Evolutionary conservation across 2,113 vertebrate genomes (phyloP).

Genomic region (Oophaga pumilio): DNA sequence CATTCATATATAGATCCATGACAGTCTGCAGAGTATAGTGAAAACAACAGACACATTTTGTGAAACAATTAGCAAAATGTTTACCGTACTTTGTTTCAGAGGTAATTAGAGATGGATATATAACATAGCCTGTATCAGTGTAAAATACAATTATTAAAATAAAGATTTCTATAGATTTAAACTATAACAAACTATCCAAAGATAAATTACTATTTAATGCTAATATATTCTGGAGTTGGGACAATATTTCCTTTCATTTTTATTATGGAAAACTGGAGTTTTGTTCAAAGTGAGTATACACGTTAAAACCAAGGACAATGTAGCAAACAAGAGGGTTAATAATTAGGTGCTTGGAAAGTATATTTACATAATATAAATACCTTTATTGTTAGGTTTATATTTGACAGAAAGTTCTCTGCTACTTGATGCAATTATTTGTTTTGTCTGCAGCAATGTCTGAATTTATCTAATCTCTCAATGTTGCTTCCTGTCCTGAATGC

Average conservation of each 20-base stretch:
- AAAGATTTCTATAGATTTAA: background rate
- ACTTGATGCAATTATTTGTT: slow-evolving; percentile 1
- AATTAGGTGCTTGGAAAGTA: background rate
- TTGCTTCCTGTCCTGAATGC: slow-evolving; percentile 6
- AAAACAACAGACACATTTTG: no score
- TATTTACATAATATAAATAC: background rate
- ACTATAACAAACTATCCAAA: background rate
- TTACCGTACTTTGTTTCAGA: no score
- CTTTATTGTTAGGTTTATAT: background rate
- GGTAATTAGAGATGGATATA: no score
- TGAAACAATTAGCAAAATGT: no score
- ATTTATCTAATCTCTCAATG: slow-evolving; percentile 17
- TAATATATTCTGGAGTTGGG: background rate
- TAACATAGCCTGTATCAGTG: no score
- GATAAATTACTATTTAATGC: background rate
- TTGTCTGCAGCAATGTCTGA: slow-evolving; percentile 1
- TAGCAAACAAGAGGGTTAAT: background rate
- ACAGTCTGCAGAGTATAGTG: no score
- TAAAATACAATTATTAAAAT: background rate
- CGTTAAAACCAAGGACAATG: background rate
- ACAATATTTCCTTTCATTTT: background rate
- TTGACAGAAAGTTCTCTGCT: background rate
- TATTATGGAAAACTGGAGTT: background rate
- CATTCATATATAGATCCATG: no score
- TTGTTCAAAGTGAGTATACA: background rate